Base-by-base conservation (phyloP, 2,797 vertebrate genomes). In the Sylvia borin region DNA sequence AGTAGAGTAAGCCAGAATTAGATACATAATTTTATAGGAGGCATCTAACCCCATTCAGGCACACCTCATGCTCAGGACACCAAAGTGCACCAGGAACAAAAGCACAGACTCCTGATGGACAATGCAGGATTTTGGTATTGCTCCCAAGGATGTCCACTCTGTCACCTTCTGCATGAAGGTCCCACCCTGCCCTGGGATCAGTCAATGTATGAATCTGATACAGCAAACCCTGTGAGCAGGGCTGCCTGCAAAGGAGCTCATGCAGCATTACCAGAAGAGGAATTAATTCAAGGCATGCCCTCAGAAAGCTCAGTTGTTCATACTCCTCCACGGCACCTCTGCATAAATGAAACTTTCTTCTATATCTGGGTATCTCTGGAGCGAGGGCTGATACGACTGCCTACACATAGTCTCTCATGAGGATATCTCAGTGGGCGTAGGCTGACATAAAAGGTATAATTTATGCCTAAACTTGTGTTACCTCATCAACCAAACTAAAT, bases 401-500 rank as follows among this genome's bases (percentile, higher is more conserved):
- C 79, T 85, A 84, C 43, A 31, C 34, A 27, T 3, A 38, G 73
- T 70, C 29, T 81, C 62, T 77, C 24, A 25, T 13, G 66, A 92
- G 66, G 51, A 75, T 34, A 48, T 27, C 66, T 75, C 16, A 2
- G 25, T 32, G 42, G 29, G 62, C 55, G 55, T n/a, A 5, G 72
- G 38, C 38, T 89, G 83, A 92, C 55, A 66, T 6, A 64, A 77
- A 38, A 77, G 43, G 38, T 73, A 34, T 57, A 90, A 91, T 91
- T 96, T 77, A 62, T 29, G 60, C 36, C 36, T 90, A 81, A 92
- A 90, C 65, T 40, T 66, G 67, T 84, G 60, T 42, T 70, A 84
- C 14, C 16, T 72, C 62, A 80, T 82, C 57, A 90, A 73, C 42
- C 53, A 94, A 90, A 86, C 36, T 80, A 91, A 92, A 92, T 70